Percentiles rank a stretch among this genome's conserved stretches.
phyloP scores from a whole-genome alignment of 1,140 invertebrate genomes.

The Panagrolaimus sp. region DNA sequence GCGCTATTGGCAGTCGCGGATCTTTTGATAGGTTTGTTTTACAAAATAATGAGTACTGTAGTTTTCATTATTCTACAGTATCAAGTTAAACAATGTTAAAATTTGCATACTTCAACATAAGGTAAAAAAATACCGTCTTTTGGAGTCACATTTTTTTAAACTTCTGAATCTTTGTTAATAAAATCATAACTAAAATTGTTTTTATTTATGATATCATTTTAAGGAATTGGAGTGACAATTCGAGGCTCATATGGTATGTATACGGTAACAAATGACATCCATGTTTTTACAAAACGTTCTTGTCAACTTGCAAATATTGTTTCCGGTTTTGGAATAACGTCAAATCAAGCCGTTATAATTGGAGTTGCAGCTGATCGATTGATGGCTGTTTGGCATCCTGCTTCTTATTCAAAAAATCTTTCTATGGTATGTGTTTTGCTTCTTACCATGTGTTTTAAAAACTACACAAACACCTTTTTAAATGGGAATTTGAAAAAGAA shows the following conservation, averaged over 20 bases:
- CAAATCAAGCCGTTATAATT: background rate
- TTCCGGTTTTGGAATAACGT: background rate
- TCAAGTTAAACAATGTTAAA: no score
- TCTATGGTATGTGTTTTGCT: background rate
- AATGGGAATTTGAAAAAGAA: no score
- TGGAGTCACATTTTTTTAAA: no score
- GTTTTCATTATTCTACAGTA: no score
- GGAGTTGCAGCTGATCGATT: constrained; percentile 2
- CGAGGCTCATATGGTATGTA: background rate
- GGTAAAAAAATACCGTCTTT: no score
- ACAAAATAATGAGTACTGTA: no score
- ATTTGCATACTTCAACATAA: no score
- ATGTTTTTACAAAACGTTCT: background rate
- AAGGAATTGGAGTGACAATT: background rate
- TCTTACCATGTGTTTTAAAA: no score
- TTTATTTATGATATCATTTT: background rate
- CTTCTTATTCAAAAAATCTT: background rate
- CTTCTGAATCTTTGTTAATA: no score
- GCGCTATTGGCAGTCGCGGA: constrained; percentile 1
- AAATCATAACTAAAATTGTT: no score
- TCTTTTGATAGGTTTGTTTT: background rate
- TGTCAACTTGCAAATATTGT: constrained; percentile 4
- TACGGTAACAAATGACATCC: background rate
- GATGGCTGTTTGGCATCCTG: background rate
- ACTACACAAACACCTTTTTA: no score